Evolutionary conservation across 2,113 vertebrate genomes (phyloP), one percentile per base, ranked within the genome.

Genomic region (Odontesthes bonariensis): DNA sequence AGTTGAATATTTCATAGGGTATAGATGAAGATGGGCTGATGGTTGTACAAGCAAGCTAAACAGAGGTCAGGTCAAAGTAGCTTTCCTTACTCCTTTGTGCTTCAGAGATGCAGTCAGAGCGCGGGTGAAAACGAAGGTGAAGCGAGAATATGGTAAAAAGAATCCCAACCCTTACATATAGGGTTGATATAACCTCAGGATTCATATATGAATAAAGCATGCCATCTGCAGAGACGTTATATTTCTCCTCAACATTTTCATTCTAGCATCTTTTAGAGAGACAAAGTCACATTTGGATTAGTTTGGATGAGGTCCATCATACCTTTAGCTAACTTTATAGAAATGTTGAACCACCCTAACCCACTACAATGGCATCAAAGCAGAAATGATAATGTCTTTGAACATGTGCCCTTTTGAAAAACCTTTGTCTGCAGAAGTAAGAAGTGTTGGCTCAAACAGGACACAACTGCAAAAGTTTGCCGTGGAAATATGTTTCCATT

Each of bases 401-500:
- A 71, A 16, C 31, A 10, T 49, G 54, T 51, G 56, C 59, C 38
- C 77, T 73, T 82, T 69, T 55, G 20, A 67, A 79, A 32, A 22
- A 67, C 71, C 5, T 51, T 67, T 65, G 78, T 87, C 82, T 72
- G 64, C 70, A 79, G 13, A 82, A 73, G 62, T 71, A 61, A 64
- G 60, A 80, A 78, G 71, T 58, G 81, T 56, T 86, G 81, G 81
- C 82, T 75, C 64, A 52, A 71, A 73, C 81, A 55, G 70, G 11
- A 66, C 70, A 59, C 60, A 77, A 61, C 73, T 73, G 69, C 75
- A 77, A 64, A 87, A 86, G 77, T 87, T 72, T 76, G 83, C 90
- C 75, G 79, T 81, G 84, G 86, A 91, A 87, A 89, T 85, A 69
- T 79, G 33, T 83, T 88, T 85, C 81, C 86, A 64, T 73, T 65